Evolutionary conservation across 2,113 vertebrate genomes (phyloP).

Genomic region (Chinchilla lanigera): DNA sequence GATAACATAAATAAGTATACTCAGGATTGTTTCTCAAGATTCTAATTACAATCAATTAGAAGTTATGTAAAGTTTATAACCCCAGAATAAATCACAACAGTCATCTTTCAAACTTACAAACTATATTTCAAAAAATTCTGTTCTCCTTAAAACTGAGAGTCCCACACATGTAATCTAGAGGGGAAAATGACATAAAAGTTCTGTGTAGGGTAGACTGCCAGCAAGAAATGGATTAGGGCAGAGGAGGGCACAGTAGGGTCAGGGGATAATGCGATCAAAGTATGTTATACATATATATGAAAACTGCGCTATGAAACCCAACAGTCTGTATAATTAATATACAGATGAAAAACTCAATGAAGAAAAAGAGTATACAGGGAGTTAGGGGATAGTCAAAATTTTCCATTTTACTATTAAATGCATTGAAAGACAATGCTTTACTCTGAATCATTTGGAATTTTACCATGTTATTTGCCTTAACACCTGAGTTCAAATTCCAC

Average conservation of each 20-base stretch:
- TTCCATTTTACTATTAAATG: neutral
- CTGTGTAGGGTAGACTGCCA: neutral
- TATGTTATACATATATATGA: neutral
- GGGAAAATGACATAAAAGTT: neutral
- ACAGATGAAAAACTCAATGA: neutral
- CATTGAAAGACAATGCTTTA: neutral
- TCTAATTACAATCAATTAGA: constrained; percentile 51
- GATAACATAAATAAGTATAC: constrained; percentile 10
- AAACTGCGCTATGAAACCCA: neutral
- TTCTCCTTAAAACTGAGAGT: neutral
- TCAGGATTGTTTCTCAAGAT: neutral
- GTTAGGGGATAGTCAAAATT: neutral
- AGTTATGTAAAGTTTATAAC: constrained; percentile 23
- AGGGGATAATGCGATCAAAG: neutral
- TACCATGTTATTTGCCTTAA: neutral
- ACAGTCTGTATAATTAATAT: neutral
- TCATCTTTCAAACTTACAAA: constrained; percentile 47
- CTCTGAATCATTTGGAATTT: neutral
- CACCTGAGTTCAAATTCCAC: neutral
- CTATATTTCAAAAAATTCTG: constrained; percentile 28
- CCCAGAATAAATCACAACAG: neutral
- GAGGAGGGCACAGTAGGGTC: neutral
- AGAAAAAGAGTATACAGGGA: neutral
- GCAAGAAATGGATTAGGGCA: neutral
- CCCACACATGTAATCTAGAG: neutral